Percentiles rank a stretch among this genome's conserved stretches.
Conservation (phyloP, 2,113 vertebrate genomes). For the Entelurus aequoreus region DNA sequence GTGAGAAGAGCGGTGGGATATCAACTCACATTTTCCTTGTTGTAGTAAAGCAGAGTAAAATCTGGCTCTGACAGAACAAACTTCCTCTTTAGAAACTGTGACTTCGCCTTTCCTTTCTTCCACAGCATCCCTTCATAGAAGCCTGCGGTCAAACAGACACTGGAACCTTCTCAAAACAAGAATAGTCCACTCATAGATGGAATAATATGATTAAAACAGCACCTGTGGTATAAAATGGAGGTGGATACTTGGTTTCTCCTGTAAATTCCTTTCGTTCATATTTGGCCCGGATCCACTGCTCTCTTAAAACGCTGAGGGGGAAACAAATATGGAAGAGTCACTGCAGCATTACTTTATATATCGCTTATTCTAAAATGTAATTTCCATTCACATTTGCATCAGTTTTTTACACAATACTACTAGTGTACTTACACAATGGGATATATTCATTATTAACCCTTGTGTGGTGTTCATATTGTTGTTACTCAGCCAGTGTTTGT, state of each 20-base stretch:
- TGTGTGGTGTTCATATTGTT: no score
- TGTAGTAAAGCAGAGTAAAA: constrained; percentile 71
- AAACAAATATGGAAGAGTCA: not conserved
- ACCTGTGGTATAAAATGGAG: constrained; percentile 76
- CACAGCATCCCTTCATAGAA: constrained; percentile 67
- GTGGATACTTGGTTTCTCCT: constrained; percentile 67
- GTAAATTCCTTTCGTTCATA: constrained; percentile 86
- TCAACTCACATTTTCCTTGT: constrained; percentile 69
- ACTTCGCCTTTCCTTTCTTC: constrained; percentile 74
- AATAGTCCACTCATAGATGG: not conserved
- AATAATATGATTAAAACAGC: constrained; percentile 12
- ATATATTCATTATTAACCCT: no score
- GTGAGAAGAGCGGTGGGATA: not conserved
- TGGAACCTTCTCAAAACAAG: not conserved
- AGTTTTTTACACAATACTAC: no score
- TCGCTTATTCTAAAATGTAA: no score
- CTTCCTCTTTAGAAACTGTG: constrained; percentile 71
- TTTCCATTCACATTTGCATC: no score
- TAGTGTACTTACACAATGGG: no score
- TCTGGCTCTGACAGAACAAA: constrained; percentile 70
- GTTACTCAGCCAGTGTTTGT: no score
- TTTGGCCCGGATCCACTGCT: constrained; percentile 93
- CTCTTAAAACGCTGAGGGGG: constrained; percentile 76
- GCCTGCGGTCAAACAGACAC: constrained; percentile 46
- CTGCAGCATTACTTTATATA: not conserved